Base-by-base conservation (phyloP, 2,113 vertebrate species). In the Cephalopholis sonnerati region DNA sequence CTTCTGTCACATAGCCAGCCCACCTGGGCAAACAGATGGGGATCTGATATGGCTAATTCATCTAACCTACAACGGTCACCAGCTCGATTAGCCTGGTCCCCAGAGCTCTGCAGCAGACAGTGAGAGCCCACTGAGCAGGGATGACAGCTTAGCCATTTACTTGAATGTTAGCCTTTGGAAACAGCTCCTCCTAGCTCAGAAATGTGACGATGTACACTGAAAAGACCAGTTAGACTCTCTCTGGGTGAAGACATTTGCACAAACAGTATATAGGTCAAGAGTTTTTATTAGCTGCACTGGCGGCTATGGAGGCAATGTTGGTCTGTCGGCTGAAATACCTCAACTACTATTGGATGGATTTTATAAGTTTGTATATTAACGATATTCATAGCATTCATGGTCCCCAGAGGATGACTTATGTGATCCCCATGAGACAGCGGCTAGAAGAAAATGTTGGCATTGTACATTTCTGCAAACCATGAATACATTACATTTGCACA, bases 1-100 rank as follows among this genome's bases (percentile, higher is more conserved):
- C 44, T 63, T 39, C 79, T 90, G 87, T 92, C 90, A 84, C 77
- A 85, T 15, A 53, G 81, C 80, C 80, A 71, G 79, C 69, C 86
- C 92, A 95, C 88, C 93, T 95, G 94, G 76, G 48, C 82, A 78
- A 86, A 81, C 94, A 94, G 94, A 94, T 93, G 93, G 92, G 74
- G 57, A 85, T 87, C 83, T 85, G 86, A 93, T 93, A 75, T 75
- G 79, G 87, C 82, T 93, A 93, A 95, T 94, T 93, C 66, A 85
- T 91, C 79, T 59, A 89, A 87, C 76, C 88, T 53, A 83, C 83
- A 86, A 82, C 29, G 69, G 84, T 87, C 84, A 77, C 79, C 41
- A 65, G 84, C 90, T 90, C 74, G n/a, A 89, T 95, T 92, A 93
- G 86, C 76, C 39, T 4, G 58, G 78, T 89, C 87, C 85, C 72